Conservation (phyloP, 2,113 vertebrate species). For the Psilopsiagon aurifrons region DNA sequence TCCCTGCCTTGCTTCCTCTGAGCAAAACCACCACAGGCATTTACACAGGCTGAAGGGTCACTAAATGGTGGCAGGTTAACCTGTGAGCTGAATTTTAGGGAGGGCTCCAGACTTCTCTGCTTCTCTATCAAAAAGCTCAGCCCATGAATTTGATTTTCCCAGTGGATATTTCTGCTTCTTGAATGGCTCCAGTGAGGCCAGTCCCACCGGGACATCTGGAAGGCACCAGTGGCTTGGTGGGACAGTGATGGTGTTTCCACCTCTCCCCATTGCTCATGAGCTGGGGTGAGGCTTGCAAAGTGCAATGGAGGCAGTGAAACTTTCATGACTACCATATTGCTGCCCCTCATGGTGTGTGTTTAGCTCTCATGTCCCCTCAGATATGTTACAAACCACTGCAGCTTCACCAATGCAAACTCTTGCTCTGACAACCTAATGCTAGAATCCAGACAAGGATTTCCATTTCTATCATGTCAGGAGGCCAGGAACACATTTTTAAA, state of each 20-base stretch:
- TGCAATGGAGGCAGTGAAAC: neutral
- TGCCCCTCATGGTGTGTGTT: neutral
- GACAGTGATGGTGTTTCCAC: neutral
- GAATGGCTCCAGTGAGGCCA: accelerated
- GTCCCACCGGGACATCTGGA: neutral
- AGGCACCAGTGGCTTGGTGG: neutral
- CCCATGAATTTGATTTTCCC: neutral
- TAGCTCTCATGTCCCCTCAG: neutral
- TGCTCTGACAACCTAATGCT: neutral
- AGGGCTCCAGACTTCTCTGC: neutral
- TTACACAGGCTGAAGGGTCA: neutral
- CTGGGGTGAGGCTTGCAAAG: neutral
- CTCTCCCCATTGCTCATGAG: accelerated
- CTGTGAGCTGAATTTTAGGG: neutral
- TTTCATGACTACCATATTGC: neutral
- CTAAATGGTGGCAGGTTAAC: neutral
- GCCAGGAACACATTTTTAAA: neutral
- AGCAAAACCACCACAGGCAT: neutral
- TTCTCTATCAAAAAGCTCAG: neutral
- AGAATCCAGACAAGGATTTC: neutral
- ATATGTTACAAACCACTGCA: neutral
- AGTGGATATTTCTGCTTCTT: neutral
- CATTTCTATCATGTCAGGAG: neutral
- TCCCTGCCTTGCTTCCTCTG: neutral
- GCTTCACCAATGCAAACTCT: neutral